Base-by-base conservation (phyloP, 2,797 vertebrate genomes). In the Furcifer pardalis region DNA sequence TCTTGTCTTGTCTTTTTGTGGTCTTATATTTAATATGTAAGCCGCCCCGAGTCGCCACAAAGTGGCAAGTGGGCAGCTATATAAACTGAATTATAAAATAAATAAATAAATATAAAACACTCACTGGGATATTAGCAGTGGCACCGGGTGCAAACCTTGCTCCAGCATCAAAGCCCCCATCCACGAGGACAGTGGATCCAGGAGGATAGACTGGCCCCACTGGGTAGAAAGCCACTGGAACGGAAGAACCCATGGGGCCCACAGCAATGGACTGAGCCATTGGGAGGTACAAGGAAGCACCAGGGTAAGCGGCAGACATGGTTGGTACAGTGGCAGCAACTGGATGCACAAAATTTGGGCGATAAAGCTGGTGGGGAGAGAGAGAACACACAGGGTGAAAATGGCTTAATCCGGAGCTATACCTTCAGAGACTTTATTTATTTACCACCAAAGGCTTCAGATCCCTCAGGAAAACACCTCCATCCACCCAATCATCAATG, bases 141-240 rank as follows among this genome's bases (percentile, higher is more conserved):
- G 92, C 96, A 73, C 97, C 97, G 63, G 96, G 93, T 79, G 97
- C 97, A 87, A 98, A 99, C 90, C 98, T 97, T 81, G 98, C 98
- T 72, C 98, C 98, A 32, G 97, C 94, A 91, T 99, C 98, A 83
- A 95, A 99, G 35, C 96, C 97, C 0, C 98, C 90, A 0, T 99
- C 98, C 76, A 99, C 96, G 85, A 99, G 96, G 91, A 99, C 95
- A 10, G 98, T 95, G 46, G 98, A 98, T 49, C 97, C 97, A 77
- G 94, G 97, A 0, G 97, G 97, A 84, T 99, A 98, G 84, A 99
- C 84, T 0, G 97, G 96, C 35, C 97, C 97, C 95, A 99, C 97
- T 13, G 96, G 97, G 35, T 99, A 99, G 92, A 99, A 99, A 5
- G 97, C 97, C 97, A 99, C 96, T n/a, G 98, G 98, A 71, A 98